phyloP scores from a whole-genome alignment of 2,888 invertebrate genomes.

The Ichneumon xanthorius region DNA sequence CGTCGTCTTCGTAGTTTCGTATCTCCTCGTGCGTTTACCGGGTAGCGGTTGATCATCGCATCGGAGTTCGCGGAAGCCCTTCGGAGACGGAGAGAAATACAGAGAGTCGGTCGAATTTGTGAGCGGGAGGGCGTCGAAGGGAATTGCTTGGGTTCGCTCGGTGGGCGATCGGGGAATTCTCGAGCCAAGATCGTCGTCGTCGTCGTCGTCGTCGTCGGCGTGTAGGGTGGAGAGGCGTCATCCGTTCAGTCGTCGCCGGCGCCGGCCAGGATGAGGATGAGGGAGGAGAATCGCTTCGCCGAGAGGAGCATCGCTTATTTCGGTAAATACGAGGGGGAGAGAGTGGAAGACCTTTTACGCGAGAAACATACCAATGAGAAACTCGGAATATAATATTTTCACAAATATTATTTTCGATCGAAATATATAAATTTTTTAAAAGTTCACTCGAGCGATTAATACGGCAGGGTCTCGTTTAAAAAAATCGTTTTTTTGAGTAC shows the following conservation, averaged over 20 bases:
- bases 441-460: too few relatives aligned
- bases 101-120: slow-evolving; percentile 15
- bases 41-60: slow-evolving; percentile 61
- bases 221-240: not conserved
- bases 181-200: slow-evolving; percentile 46
- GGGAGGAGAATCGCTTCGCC: slow-evolving; percentile 79
- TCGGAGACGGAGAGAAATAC: slow-evolving; percentile 26
- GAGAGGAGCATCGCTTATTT: slow-evolving; percentile 80
- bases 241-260: slow-evolving; percentile 23
- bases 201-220: not conserved
- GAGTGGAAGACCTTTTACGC: not conserved
- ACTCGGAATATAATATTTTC: too few relatives aligned
- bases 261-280: slow-evolving; percentile 78
- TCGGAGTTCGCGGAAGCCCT: slow-evolving; percentile 67
- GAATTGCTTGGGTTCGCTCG: slow-evolving; percentile 36
- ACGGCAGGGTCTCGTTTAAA: too few relatives aligned
- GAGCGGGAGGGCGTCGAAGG: slow-evolving; percentile 8
- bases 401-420: too few relatives aligned
- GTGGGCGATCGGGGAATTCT: slow-evolving; percentile 32
- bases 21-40: slow-evolving; percentile 18
- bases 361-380: too few relatives aligned
- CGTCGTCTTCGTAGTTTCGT: slow-evolving; percentile 1
- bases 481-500: too few relatives aligned
- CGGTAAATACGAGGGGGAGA: slow-evolving; percentile 74
- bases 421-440: too few relatives aligned